A percentile compares a stretch with the other conserved stretches of the same genome.
Conservation (phyloP, 2,888 invertebrate species). For the Subacronicta megacephala region DNA sequence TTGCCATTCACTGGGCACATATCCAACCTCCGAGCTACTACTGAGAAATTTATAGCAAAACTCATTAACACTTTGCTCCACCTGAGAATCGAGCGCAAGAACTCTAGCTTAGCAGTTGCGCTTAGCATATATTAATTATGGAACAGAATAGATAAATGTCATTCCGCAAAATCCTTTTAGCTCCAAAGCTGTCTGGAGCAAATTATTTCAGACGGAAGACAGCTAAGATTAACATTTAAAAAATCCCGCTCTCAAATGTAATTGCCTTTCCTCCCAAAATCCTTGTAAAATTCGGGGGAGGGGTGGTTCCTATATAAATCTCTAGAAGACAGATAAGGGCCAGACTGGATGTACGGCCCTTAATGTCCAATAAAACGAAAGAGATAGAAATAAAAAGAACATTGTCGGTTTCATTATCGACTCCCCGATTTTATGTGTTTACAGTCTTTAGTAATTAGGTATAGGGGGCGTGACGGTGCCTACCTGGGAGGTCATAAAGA, state of each 20-base stretch:
- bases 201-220: constrained; percentile 52
- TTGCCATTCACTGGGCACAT: no score
- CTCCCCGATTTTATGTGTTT: constrained; percentile 47
- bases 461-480: constrained; percentile 1
- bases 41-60: no score
- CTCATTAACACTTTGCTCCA: no score
- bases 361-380: constrained; percentile 72
- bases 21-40: no score
- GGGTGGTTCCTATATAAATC: constrained; percentile 70
- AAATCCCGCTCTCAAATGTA: constrained; percentile 48
- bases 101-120: no score
- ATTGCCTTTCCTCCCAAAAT: constrained; percentile 49
- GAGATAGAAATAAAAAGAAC: constrained; percentile 62
- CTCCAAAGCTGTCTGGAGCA: constrained; percentile 29
- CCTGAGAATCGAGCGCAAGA: no score
- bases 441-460: constrained; percentile 35
- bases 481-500: constrained; percentile 19
- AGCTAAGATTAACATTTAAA: constrained; percentile 53
- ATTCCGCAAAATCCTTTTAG: constrained; percentile 31
- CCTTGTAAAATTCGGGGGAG: constrained; percentile 53
- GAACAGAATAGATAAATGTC: constrained; percentile 38
- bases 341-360: constrained; percentile 62
- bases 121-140: no score
- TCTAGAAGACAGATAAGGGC: constrained; percentile 71
- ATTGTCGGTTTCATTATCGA: constrained; percentile 57